These are phyloP conservation scores for Cydia amplana DNA, from an alignment of 1,140 invertebrate genomes.

Conservation along the genomic window DNA sequence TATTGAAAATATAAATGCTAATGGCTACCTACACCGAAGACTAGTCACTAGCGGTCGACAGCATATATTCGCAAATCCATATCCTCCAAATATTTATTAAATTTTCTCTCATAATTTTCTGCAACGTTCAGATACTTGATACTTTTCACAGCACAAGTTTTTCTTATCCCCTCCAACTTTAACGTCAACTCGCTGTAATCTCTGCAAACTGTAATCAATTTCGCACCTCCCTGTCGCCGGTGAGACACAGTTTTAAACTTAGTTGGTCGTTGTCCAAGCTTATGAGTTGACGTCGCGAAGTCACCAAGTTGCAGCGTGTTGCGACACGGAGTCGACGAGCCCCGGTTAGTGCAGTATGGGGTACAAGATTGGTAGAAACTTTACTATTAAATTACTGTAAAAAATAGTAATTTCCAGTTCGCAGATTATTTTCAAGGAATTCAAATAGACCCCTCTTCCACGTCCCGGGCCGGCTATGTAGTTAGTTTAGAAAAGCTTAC, in stretches of 20 bases:
- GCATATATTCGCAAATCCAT: neutral
- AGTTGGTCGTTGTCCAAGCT: slow-evolving; percentile 43
- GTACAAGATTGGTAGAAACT: neutral
- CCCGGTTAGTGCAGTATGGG: slow-evolving; percentile 2
- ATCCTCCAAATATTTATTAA: neutral
- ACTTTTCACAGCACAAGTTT: slow-evolving; percentile 9
- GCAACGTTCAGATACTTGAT: neutral
- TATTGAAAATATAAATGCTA: no score
- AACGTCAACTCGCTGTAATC: slow-evolving; percentile 16
- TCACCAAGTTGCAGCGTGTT: slow-evolving; percentile 22
- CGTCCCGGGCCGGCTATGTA: no score
- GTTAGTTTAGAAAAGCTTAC: no score
- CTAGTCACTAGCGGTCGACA: no score
- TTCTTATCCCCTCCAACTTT: neutral
- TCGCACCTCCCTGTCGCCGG: slow-evolving; percentile 25
- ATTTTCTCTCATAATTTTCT: neutral
- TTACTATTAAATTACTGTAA: no score
- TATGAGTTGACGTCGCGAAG: slow-evolving; percentile 33
- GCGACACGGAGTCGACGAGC: slow-evolving; percentile 1
- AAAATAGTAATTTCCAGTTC: no score
- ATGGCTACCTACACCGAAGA: no score
- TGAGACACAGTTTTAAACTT: slow-evolving; percentile 34
- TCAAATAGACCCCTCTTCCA: no score
- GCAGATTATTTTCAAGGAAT: no score
- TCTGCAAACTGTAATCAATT: slow-evolving; percentile 31